Evolutionary conservation across 2,113 vertebrate species (phyloP), one percentile per base, ranked within the genome.

Genomic region (Eleginops maclovinus): DNA sequence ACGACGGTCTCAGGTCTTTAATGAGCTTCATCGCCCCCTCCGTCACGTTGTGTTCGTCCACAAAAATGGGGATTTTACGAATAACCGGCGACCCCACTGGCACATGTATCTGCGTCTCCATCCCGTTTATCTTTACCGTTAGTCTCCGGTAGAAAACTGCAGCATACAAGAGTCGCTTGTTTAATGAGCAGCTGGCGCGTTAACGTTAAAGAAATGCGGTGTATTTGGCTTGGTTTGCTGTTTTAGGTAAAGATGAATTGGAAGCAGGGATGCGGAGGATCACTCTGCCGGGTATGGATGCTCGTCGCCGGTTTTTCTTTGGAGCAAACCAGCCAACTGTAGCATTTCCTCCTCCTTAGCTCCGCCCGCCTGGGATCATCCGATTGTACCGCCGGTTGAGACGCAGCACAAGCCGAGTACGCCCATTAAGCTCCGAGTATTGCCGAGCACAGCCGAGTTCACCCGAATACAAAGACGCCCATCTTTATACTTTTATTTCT

Each of bases 1-100:
- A 98, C 41, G 86, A 85, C 41, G 98, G 98, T 89, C 97, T 94
- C 72, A 99, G 96, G 89, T 96, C 94, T 80, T 93, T 94, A 28
- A 99, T 94, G 56, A 99, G 94, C 89, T 93, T 90, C 93, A 98
- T 92, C 36, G 97, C 97, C 0, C 97, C 97, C 9, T 96, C 96
- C 43, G 92, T 92, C 63, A 98, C 96, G 54, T 96, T 90, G 66
- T 95, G 92, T 31, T 97, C 97, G 24, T 99, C 96, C 88, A 99
- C 97, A 16, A 94, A 94, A 69, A 97, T 87, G n/a, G 89, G 88
- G n/a, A 97, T 94, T 87, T 93, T 95, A 3, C 84, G 93, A 31
- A 98, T 96, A 0, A 93, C 68, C 64, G 94, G 95, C 60, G 93
- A 94, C 1, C 96, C 93, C 24, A 92, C 84, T 21, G 94, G 94